Base-by-base conservation (phyloP, 1,140 invertebrate genomes). In the Phthorimaea operculella region DNA sequence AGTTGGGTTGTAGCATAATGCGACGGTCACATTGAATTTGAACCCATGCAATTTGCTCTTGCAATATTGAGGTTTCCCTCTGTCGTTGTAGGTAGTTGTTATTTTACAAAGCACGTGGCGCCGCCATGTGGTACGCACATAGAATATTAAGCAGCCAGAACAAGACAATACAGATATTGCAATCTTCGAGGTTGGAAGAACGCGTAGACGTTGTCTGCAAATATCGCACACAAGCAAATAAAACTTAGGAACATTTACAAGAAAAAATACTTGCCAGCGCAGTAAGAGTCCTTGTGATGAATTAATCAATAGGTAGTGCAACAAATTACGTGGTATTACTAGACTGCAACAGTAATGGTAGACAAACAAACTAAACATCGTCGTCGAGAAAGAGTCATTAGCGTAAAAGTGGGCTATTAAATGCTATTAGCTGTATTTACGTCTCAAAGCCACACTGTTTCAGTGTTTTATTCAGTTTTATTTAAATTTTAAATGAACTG, bases 141-240 rank as follows among this genome's bases (percentile, higher is more conserved):
- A 55, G 60, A 65, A 65, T 65, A 58, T 14, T 53, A 59, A 62
- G 56, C 59, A 50, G 50, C 52, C 53, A 52, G 52, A 42, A 51
- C 52, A 57, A 62, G 55, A 47, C 55, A 51, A 59, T 62, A 53
- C 45, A 51, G 42, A 45, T 51, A 62, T 58, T 60, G 48, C 52
- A 33, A 47, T 8, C 12, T 11, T 16, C 14, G 15, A n/a, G 44
- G 44, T 15, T 15, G 36, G 36, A 39, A 28, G 6, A 6, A 28
- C 21, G 36, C 36, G 10, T 5, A 3, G 36, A n/a, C 36, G 36
- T n/a, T n/a, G n/a, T n/a, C n/a, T n/a, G n/a, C n/a, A n/a, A n/a
- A n/a, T n/a, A n/a, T n/a, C n/a, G n/a, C n/a, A n/a, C n/a, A n/a
- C 36, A 9, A 39, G 21, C 2, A 4, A 4, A 28, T 28, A 28